phyloP scores from a whole-genome alignment of 2,888 invertebrate species.

The Caenorhabditis afra region DNA sequence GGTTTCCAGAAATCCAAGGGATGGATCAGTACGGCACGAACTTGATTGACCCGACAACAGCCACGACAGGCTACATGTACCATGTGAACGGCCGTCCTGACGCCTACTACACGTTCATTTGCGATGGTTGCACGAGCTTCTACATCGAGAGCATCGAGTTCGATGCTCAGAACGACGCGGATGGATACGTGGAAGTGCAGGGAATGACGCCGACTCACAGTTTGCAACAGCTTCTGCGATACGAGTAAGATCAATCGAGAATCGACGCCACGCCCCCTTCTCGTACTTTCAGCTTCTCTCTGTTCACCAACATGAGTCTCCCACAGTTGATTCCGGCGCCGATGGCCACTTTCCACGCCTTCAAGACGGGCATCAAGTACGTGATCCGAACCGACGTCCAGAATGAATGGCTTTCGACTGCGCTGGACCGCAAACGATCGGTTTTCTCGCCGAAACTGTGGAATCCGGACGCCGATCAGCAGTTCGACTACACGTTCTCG shows the following conservation, averaged over 20 bases:
- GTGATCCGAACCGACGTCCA: neutral
- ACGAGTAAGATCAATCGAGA: constrained; percentile 5
- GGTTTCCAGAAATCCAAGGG: constrained; percentile 10
- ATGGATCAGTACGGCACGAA: constrained; percentile 1
- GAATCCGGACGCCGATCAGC: constrained; percentile 22
- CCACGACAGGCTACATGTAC: constrained; percentile 12
- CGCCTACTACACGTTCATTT: constrained; percentile 33
- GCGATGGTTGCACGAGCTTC: constrained; percentile 22
- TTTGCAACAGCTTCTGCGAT: constrained; percentile 10
- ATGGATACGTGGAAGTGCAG: constrained; percentile 21
- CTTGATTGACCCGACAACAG: constrained; percentile 15
- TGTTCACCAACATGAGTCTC: constrained; percentile 23
- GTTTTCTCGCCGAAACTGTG: constrained; percentile 34
- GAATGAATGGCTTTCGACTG: constrained; percentile 3
- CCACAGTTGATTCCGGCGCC: constrained; percentile 32
- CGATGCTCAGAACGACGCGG: neutral
- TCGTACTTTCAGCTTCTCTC: constrained; percentile 23
- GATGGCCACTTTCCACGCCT: constrained; percentile 37
- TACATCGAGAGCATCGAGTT: constrained; percentile 14
- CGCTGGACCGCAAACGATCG: constrained; percentile 8
- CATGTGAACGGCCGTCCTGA: neutral
- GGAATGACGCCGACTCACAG: constrained; percentile 40
- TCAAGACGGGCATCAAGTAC: constrained; percentile 6
- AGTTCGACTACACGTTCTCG: constrained; percentile 39
- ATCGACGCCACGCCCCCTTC: neutral